Conservation (phyloP, 2,113 vertebrate genomes). For the Melanotaenia duboulayi region DNA sequence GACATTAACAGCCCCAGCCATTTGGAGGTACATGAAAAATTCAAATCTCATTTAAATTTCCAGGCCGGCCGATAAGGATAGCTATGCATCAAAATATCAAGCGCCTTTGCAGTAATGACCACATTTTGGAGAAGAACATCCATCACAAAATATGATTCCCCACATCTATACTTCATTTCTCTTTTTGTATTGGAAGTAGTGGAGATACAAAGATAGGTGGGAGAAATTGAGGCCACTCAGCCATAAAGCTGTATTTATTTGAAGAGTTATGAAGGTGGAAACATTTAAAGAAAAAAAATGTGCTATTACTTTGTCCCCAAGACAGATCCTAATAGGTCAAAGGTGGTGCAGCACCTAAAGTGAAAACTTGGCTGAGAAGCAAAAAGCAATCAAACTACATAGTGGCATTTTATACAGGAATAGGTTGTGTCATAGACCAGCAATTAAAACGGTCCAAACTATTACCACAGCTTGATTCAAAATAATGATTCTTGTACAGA, state of each 20-base stretch:
- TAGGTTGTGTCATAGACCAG: not conserved
- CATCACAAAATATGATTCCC: constrained; percentile 62
- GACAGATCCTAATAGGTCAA: constrained; percentile 42
- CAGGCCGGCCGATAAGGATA: constrained; percentile 61
- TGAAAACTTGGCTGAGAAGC: not conserved
- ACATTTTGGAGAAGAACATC: constrained; percentile 61
- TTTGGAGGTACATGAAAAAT: constrained; percentile 80
- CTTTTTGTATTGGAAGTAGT: constrained; percentile 30
- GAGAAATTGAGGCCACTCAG: constrained; percentile 45
- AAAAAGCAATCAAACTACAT: constrained; percentile 10
- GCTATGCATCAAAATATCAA: constrained; percentile 74
- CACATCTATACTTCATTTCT: constrained; percentile 46
- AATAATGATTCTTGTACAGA: too few relatives aligned
- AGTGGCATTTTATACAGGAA: not conserved
- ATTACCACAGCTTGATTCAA: not conserved
- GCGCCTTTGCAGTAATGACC: constrained; percentile 63
- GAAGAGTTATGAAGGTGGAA: constrained; percentile 25
- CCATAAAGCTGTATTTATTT: constrained; percentile 48
- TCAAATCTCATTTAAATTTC: constrained; percentile 78
- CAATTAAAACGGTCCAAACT: not conserved
- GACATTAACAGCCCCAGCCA: constrained; percentile 62
- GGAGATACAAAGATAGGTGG: constrained; percentile 43
- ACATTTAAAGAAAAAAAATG: constrained; percentile 23
- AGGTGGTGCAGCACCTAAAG: constrained; percentile 17
- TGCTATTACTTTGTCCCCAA: constrained; percentile 30